Evolutionary conservation across 2,113 vertebrate genomes (phyloP).

Genomic region (Genyomyrus donnyi): DNA sequence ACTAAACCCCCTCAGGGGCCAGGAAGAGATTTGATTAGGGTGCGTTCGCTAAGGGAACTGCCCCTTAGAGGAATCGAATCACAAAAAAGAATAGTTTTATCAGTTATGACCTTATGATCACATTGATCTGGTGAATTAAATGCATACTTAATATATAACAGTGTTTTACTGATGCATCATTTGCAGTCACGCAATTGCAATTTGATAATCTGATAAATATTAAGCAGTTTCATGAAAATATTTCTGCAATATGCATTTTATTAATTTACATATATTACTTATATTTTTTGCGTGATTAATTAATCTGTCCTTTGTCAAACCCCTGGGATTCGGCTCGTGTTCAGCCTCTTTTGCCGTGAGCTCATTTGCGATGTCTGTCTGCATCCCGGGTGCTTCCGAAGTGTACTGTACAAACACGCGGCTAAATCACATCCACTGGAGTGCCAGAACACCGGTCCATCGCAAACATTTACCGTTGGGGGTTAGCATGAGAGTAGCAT

Average conservation of each 20-base stretch:
- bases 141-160: neutral
- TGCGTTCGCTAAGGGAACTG: neutral
- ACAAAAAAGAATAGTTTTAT: neutral
- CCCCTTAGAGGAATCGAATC: neutral
- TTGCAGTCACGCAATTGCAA: neutral
- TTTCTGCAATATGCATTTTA: neutral
- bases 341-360: neutral
- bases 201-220: neutral
- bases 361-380: neutral
- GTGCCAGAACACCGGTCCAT: neutral
- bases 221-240: neutral
- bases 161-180: neutral
- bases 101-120: neutral
- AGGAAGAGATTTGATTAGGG: neutral
- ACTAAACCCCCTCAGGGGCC: neutral
- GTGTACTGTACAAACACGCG: neutral
- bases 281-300: neutral
- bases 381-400: neutral
- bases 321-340: neutral
- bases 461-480: constrained; percentile 24
- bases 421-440: constrained; percentile 16
- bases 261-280: neutral
- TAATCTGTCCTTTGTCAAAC: neutral
- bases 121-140: neutral
- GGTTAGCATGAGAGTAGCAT: constrained; percentile 25